Conservation (phyloP, 2,888 invertebrate genomes). For the Pseudanteris insignis region DNA sequence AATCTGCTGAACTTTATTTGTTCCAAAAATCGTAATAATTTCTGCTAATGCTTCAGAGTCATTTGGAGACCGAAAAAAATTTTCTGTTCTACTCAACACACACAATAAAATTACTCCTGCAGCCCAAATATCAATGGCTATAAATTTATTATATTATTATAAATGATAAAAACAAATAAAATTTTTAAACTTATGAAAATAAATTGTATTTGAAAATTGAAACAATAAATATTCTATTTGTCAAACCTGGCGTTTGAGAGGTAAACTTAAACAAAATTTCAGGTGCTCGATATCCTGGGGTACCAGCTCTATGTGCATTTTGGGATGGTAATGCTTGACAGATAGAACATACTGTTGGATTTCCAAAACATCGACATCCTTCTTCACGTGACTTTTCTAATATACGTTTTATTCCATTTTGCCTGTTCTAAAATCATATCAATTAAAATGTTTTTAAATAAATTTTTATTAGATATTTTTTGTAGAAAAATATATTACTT, state of each 20-base stretch:
- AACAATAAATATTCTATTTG: too few relatives aligned
- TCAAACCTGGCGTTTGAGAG: constrained; percentile 77
- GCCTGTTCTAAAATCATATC: constrained; percentile 50
- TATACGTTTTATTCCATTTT: constrained; percentile 43
- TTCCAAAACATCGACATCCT: constrained; percentile 76
- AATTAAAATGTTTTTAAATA: too few relatives aligned
- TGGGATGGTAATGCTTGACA: constrained; percentile 74
- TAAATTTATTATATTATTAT: not conserved
- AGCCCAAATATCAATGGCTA: constrained; percentile 90
- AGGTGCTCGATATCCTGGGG: constrained; percentile 89
- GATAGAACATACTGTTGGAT: constrained; percentile 74
- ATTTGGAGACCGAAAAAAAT: constrained; percentile 85
- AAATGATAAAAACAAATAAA: constrained; percentile 2
- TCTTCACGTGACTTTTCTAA: constrained; percentile 48
- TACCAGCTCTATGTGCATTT: constrained; percentile 84
- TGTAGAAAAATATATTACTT: not conserved
- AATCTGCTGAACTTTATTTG: constrained; percentile 73
- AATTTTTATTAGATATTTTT: constrained; percentile 8
- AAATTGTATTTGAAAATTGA: constrained; percentile 37
- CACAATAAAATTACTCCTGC: constrained; percentile 84
- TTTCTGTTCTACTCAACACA: constrained; percentile 81
- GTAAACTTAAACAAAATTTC: constrained; percentile 83
- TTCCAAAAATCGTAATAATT: constrained; percentile 82
- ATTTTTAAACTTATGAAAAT: not conserved
- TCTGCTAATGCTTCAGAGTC: constrained; percentile 83